Base-by-base conservation (phyloP, 1,140 invertebrate species). In the Mya arenaria region DNA sequence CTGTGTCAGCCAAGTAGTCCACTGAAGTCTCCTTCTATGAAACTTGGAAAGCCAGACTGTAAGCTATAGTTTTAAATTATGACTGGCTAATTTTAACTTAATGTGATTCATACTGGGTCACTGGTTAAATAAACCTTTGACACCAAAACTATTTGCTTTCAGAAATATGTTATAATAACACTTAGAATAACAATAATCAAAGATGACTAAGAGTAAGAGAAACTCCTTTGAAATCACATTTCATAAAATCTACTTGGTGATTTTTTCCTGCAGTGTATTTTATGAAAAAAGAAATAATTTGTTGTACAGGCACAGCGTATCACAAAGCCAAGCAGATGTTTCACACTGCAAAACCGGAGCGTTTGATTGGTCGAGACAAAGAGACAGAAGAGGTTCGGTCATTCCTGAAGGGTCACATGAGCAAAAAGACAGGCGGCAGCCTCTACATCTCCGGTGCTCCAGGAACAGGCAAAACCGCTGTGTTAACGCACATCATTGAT, bases 381-480 rank as follows among this genome's bases (percentile, higher is more conserved):
- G 96, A 99, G 93, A 94, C 96, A 2, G 87, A 93, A 0, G 94
- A 95, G 83, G 93, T 99, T 5, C 93, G 94, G 19, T 90, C 93
- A 0, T 97, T 97, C 92, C 93, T 99, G 25, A 90, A 90, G 30
- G 90, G 94, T 17, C 95, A 96, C 90, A 87, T 98, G 25, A 89
- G 95, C 0, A 94, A 94, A 0, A 93, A 95, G 84, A 94, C 93
- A 48, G 96, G 97, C 0, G 96, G 96, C 15, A 97, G 97, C 37
- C 89, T 99, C 17, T 99, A 99, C 91, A 95, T 99, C 37, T 98
- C 97, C 65, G 98, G 98, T 13, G 96, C 97, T 36, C 98, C 98
- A 2, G 98, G 98, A 17, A 99, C 98, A 23, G 98, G 98, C 1
- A 99, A 99, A 94, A 99, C 98, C 0, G 97, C 97, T 0, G 96